Evolutionary conservation across 2,888 invertebrate genomes (phyloP).

Genomic region (Ophion obscuratus): DNA sequence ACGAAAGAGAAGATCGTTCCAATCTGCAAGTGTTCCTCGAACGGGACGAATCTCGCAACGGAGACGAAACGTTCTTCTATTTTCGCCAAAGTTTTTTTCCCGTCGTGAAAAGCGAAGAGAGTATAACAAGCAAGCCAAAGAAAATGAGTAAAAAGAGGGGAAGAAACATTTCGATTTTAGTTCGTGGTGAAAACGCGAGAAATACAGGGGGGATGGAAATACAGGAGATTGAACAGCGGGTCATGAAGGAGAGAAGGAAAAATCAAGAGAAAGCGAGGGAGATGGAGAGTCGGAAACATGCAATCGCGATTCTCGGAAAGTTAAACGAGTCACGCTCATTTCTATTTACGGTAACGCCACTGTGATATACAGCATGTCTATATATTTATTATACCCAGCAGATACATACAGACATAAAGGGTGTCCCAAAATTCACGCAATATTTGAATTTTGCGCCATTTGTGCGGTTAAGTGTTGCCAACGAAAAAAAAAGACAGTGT

Average conservation of each 20-base stretch:
- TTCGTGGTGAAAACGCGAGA: constrained; percentile 44
- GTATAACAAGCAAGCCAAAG: no score
- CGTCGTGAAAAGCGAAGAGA: not conserved
- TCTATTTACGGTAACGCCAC: constrained; percentile 55
- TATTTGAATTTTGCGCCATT: not conserved
- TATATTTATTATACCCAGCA: not conserved
- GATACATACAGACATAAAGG: no score
- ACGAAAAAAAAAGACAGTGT: no score
- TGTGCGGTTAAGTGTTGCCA: no score
- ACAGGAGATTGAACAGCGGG: constrained; percentile 14
- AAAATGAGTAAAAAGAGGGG: no score
- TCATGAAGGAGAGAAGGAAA: constrained; percentile 19
- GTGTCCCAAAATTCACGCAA: no score
- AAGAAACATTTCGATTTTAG: constrained; percentile 45
- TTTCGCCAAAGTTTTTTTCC: constrained; percentile 39
- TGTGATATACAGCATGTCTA: constrained; percentile 19
- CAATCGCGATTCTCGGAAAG: constrained; percentile 60
- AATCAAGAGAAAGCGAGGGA: constrained; percentile 41
- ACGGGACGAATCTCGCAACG: not conserved
- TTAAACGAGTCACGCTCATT: constrained; percentile 62
- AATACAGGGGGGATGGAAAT: constrained; percentile 4
- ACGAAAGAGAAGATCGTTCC: constrained; percentile 29
- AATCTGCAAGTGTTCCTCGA: constrained; percentile 36
- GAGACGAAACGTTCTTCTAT: constrained; percentile 33
- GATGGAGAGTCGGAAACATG: constrained; percentile 47